Conservation (phyloP, 2,888 invertebrate genomes). For the Pecten maximus region DNA sequence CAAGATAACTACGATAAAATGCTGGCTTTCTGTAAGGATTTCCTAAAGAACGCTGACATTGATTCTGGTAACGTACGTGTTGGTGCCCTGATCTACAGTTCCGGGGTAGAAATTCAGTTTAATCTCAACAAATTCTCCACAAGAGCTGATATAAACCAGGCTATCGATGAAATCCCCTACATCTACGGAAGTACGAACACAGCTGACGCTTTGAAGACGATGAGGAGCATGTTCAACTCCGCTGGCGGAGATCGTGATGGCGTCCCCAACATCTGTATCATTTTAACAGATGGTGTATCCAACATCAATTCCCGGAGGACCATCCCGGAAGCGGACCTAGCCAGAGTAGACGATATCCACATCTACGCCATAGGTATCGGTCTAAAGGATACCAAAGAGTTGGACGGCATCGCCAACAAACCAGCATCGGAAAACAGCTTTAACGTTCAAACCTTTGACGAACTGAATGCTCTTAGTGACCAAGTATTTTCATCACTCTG, state of each 20-base stretch:
- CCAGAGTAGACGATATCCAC: no score
- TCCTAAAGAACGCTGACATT: constrained; percentile 65
- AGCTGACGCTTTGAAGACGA: constrained; percentile 67
- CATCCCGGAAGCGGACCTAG: constrained; percentile 70
- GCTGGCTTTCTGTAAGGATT: constrained; percentile 65
- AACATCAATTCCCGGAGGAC: constrained; percentile 72
- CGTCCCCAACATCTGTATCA: constrained; percentile 66
- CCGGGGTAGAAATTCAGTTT: constrained; percentile 63
- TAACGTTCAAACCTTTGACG: constrained; percentile 60
- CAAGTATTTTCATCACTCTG: constrained; percentile 64
- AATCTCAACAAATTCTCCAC: constrained; percentile 61
- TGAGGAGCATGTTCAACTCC: constrained; percentile 65
- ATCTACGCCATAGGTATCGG: constrained; percentile 69
- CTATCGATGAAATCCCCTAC: constrained; percentile 63
- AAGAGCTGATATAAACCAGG: constrained; percentile 56
- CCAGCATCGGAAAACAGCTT: constrained; percentile 62
- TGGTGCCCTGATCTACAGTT: constrained; percentile 69
- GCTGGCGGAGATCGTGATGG: constrained; percentile 69
- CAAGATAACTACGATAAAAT: constrained; percentile 65
- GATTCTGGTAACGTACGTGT: constrained; percentile 70
- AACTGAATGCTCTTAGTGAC: constrained; percentile 62
- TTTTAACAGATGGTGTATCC: constrained; percentile 75
- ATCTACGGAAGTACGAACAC: constrained; percentile 72
- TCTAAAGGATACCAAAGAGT: constrained; percentile 62
- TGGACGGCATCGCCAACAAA: constrained; percentile 64